Evolutionary conservation across 2,797 vertebrate genomes (phyloP), one percentile per base, ranked within the genome.

Genomic region (Clarias platycephalus): DNA sequence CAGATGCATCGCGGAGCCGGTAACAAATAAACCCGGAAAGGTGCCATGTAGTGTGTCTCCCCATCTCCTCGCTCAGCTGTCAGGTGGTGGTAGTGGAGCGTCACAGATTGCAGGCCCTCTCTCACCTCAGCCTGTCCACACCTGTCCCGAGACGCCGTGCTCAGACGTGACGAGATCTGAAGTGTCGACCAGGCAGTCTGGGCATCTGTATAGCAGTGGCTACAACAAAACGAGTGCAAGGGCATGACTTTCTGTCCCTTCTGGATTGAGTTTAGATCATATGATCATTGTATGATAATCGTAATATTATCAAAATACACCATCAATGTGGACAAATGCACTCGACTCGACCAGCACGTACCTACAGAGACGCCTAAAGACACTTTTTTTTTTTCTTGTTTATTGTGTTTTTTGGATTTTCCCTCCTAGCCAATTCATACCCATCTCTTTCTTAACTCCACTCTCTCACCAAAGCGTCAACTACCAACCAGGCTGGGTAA

Each of bases 71-170:
- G 34, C 68, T 87, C 80, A 84, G 88, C 82, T 85, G 87, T 90
- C 89, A 90, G 87, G 85, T 88, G 85, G 86, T 86, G 78, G 74
- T 58, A 87, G 84, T 87, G 89, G 68, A 89, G 88, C 86, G 0
- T 86, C 76, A 85, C 83, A 53, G 16, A 62, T 78, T 71, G 68
- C 81, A 37, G 80, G 58, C 64, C 62, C 79, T 62, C 57, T 44
- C 82, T 66, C 22, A 0, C 28, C 81, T 26, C 16, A 8, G 81
- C 68, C 82, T 83, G 40, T 86, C 83, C 83, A 75, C 87, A 86
- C 77, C 84, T 87, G 86, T 82, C 86, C 82, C 34, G 18, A 70
- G 74, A 58, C 63, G 26, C 77, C 75, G 70, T 77, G 24, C 28
- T 81, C 71, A 75, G 22, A 49, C 49, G 49, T 85, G 83, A 88